Evolutionary conservation across 2,113 vertebrate species (phyloP).

Genomic region (Platycercus adscitus): DNA sequence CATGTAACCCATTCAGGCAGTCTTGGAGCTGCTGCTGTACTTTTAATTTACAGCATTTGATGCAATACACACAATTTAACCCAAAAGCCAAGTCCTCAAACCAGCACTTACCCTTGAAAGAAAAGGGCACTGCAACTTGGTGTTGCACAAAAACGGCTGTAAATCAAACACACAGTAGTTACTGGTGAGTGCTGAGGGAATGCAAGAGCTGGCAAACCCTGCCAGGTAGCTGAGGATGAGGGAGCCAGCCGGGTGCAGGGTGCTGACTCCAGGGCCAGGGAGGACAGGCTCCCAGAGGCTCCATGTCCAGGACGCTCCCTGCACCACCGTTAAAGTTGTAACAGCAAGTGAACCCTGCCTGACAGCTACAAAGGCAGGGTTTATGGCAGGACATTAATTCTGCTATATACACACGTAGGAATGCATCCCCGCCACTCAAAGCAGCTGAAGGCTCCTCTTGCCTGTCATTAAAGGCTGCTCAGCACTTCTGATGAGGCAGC

Average conservation of each 20-base stretch:
- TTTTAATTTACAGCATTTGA: neutral
- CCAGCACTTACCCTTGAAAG: neutral
- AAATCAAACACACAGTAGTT: rapidly evolving
- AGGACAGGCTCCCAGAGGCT: neutral
- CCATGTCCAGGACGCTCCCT: rapidly evolving
- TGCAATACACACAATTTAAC: neutral
- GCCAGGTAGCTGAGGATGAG: neutral
- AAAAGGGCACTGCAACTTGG: neutral
- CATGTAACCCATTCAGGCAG: neutral
- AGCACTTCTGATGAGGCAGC: neutral
- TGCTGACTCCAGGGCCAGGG: neutral
- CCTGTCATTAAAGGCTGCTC: neutral
- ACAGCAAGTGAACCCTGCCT: neutral
- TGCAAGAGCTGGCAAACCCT: neutral
- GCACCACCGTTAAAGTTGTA: neutral
- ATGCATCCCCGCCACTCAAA: neutral
- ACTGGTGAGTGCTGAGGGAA: neutral
- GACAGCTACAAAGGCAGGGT: neutral
- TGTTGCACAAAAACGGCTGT: neutral
- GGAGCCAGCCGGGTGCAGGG: rapidly evolving
- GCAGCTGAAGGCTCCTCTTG: neutral
- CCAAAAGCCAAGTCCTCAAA: neutral
- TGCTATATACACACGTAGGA: neutral
- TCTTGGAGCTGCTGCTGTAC: neutral
- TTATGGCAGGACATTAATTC: neutral